Evolutionary conservation across 2,797 vertebrate genomes (phyloP), one percentile per base, ranked within the genome.

Genomic region (Rhabdophis nuchalis): DNA sequence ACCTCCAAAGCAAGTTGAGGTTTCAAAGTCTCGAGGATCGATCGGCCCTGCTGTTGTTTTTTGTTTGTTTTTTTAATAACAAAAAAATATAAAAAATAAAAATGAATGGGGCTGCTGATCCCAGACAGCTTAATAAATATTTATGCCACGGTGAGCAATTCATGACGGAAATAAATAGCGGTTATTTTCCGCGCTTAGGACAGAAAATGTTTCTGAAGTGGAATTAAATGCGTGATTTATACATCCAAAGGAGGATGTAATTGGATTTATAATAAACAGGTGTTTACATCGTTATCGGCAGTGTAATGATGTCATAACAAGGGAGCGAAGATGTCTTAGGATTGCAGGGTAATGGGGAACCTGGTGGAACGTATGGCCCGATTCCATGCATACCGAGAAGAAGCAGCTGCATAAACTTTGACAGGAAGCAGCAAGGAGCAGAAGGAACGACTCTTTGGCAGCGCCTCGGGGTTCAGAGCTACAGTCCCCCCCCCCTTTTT

Each of bases 241-340:
- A 90, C 58, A 68, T 53, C 41, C 52, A 85, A 85, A 86, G 89
- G 72, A 90, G 89, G 86, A 23, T 92, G 93, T 93, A 93, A 93
- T 93, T 93, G 91, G 93, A 93, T 93, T 93, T 90, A 92, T 93
- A 93, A 92, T 93, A 93, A 93, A 93, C 93, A 93, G 93, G 93
- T 93, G 93, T 92, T 93, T 93, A 93, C 91, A 90, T 93, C 91
- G 89, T 93, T 93, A 93, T 93, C 93, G 88, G 85, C 68, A 41
- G 32, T 13, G 72, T 92, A 93, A 93, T 93, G 93, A 93, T 93
- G 93, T 93, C 93, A 92, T 90, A 90, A 93, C 91, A 90, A 85
- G 91, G 89, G 29, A 87, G 13, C 2, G 27, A 72, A 25, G n/a
- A 11, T n/a, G 10, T 52, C 85, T 77, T 11, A 36, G 20, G 9